These are phyloP conservation scores for Rachycentron canadum DNA, from an alignment of 2,797 vertebrate genomes.

Conservation along the genomic window DNA sequence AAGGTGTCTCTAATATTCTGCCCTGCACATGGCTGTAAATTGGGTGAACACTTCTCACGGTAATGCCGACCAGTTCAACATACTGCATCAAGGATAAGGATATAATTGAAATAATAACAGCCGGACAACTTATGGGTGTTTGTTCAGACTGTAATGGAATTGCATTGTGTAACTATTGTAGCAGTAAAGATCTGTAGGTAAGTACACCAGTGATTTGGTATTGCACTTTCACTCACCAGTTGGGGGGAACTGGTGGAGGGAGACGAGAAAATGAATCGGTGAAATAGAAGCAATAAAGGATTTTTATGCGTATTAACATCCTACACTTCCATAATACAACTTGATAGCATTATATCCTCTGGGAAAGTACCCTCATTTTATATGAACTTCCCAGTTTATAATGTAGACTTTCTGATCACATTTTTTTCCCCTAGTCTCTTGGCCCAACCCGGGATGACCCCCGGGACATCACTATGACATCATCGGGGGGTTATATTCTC, in stretches of 20 bases:
- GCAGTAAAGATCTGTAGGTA: not conserved
- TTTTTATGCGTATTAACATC: not conserved
- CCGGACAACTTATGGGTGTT: not conserved
- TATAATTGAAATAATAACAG: not conserved
- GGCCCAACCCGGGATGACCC: not conserved
- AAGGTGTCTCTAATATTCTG: no score
- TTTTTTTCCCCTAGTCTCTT: no score
- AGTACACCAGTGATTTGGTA: not conserved
- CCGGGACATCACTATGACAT: not conserved
- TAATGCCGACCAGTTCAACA: not conserved
- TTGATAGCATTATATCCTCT: not conserved
- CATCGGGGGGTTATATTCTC: not conserved
- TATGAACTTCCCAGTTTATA: not conserved
- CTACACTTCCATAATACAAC: not conserved
- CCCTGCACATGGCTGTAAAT: not conserved
- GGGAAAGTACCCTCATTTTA: no score
- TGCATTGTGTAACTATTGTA: not conserved
- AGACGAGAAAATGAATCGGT: not conserved
- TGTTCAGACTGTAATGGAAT: not conserved
- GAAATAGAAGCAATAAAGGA: not conserved
- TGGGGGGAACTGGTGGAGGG: not conserved
- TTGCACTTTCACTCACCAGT: not conserved
- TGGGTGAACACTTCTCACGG: no score
- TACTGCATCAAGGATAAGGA: not conserved
- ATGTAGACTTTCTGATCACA: not conserved